Evolutionary conservation across 1,140 invertebrate genomes (phyloP), one percentile per base, ranked within the genome.

Genomic region (Pseudomyrmex flavicornis): DNA sequence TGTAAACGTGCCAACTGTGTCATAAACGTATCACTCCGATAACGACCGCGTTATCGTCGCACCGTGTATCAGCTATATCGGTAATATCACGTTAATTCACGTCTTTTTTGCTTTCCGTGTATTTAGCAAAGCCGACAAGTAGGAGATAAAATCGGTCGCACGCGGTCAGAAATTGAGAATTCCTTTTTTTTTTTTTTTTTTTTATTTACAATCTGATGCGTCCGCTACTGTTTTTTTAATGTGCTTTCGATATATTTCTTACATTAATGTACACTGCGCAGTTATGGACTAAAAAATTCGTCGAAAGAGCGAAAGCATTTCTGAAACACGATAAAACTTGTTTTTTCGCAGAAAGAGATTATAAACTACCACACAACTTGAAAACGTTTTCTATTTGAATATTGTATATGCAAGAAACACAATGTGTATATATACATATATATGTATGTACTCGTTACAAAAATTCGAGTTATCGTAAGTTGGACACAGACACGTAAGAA

Each of bases 1-100:
- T 7, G 35, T 76, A 85, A 44, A 84, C 62, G 65, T 35, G 26
- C 17, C 1, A 58, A 65, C 44, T 65, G 10, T 50, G 44, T 50
- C 22, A 9, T 79, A 58, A 69, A 79, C 15, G 26, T 79, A 79
- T 79, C 75, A 56, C 26, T n/a, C 2, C 17, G 63, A 79, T 79
- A 79, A 79, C 50, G 22, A 9, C 48, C 35, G 26, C 10, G 63
- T 85, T 73, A 90, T 87, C 86, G 10, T 56, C 61, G 35, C 59
- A 50, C 48, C 59, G 12, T 52, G 8, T 83, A 86, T 72, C 74
- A 75, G 63, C 20, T 35, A 17, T 83, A 83, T 86, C 63, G 20
- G 46, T 46, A 65, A 62, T 86, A 83, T 87, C 65, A 2, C 13
- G 13, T n/a, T 2, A 1, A 48, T 68, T 86, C 70, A 10, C 17